Conservation (phyloP, 2,797 vertebrate species). For the Xenops minutus region DNA sequence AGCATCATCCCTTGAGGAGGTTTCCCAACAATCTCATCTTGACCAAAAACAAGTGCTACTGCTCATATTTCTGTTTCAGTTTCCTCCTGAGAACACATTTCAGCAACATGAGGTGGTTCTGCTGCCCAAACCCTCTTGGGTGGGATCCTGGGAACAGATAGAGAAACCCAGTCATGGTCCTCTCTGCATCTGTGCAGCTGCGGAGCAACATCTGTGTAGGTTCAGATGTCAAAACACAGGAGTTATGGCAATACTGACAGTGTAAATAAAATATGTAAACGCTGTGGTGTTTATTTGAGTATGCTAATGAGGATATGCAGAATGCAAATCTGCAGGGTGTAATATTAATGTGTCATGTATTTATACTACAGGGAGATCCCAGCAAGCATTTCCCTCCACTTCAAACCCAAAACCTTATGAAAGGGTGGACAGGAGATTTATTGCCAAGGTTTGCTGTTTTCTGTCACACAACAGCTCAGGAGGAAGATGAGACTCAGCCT, state of each 20-base stretch:
- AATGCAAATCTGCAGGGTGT: not conserved
- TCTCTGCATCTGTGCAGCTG: not conserved
- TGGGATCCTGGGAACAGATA: not conserved
- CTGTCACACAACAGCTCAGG: not conserved
- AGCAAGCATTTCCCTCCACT: not conserved
- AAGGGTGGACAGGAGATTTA: not conserved
- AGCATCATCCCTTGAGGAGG: not conserved
- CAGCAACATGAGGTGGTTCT: rapidly evolving
- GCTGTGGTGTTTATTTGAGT: not conserved
- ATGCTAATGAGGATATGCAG: not conserved
- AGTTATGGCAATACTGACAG: no score
- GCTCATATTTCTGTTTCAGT: rapidly evolving
- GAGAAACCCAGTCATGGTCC: rapidly evolving
- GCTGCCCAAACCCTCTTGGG: rapidly evolving
- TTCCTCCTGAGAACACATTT: rapidly evolving
- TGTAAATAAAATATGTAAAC: rapidly evolving
- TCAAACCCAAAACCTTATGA: not conserved
- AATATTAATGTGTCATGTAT: rapidly evolving
- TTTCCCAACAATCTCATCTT: not conserved
- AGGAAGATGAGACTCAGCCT: not conserved
- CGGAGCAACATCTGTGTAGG: rapidly evolving
- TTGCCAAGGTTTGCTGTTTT: not conserved
- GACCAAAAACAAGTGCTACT: not conserved
- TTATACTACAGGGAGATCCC: not conserved
- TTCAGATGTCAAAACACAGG: not conserved